Conservation (phyloP, 2,888 invertebrate species). For the Pycnomerus fuliginosus region DNA sequence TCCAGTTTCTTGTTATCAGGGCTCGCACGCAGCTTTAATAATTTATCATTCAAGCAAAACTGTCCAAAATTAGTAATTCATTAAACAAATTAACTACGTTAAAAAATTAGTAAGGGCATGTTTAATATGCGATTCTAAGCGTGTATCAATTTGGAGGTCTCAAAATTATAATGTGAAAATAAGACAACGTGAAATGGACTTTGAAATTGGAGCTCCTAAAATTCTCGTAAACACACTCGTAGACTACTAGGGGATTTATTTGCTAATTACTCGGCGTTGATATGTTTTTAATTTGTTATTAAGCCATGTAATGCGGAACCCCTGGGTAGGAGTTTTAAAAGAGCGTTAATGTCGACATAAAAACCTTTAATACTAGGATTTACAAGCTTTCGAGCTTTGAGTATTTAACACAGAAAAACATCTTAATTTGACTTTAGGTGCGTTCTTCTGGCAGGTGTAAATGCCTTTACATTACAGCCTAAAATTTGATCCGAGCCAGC, state of each 20-base stretch:
- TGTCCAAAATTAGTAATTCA: too few species aligned
- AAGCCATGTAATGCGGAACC: conserved; percentile 11
- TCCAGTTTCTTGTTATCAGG: conserved; percentile 39
- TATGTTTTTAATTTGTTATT: conserved; percentile 19
- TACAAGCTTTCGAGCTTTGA: conserved; percentile 11
- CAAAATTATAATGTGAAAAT: too few species aligned
- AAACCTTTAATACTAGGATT: conserved; percentile 16
- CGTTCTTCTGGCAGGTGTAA: neutral
- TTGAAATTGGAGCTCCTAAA: conserved; percentile 1
- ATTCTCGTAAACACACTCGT: conserved; percentile 1
- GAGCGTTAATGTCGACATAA: conserved; percentile 14
- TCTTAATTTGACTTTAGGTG: conserved; percentile 12
- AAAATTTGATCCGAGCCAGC: too few species aligned
- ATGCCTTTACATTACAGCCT: too few species aligned
- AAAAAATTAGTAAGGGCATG: too few species aligned
- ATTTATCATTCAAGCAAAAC: too few species aligned
- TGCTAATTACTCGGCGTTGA: conserved; percentile 14
- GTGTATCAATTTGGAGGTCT: too few species aligned
- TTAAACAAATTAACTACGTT: too few species aligned
- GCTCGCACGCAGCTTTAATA: too few species aligned
- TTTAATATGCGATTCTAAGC: too few species aligned
- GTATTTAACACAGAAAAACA: conserved; percentile 8
- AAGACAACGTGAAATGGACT: too few species aligned
- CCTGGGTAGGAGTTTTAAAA: conserved; percentile 10
- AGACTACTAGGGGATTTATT: conserved; percentile 11